Percentiles rank a stretch among this genome's conserved stretches.
Conservation (phyloP, 2,888 invertebrate species). For the Drepanosiphum platanoidis region DNA sequence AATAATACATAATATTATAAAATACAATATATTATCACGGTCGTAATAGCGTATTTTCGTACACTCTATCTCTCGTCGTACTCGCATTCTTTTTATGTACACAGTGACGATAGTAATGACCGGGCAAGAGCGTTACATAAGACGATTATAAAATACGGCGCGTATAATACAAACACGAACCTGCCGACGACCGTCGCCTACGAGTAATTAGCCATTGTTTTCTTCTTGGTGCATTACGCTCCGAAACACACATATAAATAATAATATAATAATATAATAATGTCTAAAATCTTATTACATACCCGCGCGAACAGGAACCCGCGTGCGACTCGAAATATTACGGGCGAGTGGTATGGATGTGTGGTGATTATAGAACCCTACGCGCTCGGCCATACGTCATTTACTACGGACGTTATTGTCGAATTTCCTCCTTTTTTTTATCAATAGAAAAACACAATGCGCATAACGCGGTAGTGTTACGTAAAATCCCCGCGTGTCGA, state of each 20-base stretch:
- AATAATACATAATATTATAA: too few species aligned
- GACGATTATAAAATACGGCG: constrained; percentile 9
- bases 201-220: constrained; percentile 54
- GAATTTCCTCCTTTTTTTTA: not conserved
- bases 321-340: too few species aligned
- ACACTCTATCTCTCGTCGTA: too few species aligned
- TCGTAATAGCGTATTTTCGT: too few species aligned
- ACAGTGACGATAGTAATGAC: constrained; percentile 3
- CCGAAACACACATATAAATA: not conserved
- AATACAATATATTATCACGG: too few species aligned
- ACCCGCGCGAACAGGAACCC: too few species aligned
- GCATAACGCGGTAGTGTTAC: not conserved
- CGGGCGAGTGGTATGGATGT: too few species aligned
- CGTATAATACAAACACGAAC: not conserved
- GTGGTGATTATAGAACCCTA: not conserved
- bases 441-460: not conserved
- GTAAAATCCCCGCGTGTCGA: not conserved
- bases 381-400: not conserved
- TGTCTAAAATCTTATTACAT: too few species aligned
- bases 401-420: not conserved
- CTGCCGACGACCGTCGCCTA: not conserved
- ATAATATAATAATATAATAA: not conserved
- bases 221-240: constrained; percentile 31
- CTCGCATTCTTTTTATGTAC: too few species aligned
- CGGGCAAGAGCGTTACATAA: not conserved